These are phyloP conservation scores for Sebastes hubbsi DNA, from an alignment of 2,797 vertebrate species.

Conservation along the genomic window DNA sequence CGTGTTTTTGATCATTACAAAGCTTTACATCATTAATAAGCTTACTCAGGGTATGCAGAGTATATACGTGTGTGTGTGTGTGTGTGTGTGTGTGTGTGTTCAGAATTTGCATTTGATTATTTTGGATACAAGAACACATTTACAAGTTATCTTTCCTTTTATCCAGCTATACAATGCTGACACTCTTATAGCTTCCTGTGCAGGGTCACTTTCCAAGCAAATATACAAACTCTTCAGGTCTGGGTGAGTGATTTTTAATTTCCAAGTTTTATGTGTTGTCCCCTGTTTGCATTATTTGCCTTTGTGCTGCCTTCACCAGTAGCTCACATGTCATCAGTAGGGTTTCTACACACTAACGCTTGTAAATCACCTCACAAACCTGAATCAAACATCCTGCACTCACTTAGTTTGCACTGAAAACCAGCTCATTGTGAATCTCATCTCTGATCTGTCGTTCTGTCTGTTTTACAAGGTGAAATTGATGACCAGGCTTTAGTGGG, in stretches of 20 bases:
- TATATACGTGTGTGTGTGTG: background rate
- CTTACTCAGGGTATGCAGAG: background rate
- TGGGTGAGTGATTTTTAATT: background rate
- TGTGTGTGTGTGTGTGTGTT: background rate
- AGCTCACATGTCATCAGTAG: background rate
- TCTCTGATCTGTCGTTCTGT: constrained; percentile 32
- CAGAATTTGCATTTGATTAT: background rate
- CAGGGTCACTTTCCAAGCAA: too few relatives aligned
- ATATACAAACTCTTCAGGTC: too few relatives aligned
- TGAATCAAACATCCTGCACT: background rate
- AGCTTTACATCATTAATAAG: constrained; percentile 7
- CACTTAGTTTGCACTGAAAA: background rate
- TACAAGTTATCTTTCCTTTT: background rate
- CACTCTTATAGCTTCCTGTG: background rate
- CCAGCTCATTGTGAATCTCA: constrained; percentile 6
- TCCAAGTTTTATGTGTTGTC: background rate
- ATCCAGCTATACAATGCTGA: background rate
- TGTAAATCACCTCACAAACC: background rate
- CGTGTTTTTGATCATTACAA: background rate
- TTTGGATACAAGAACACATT: background rate
- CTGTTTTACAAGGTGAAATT: constrained; percentile 56
- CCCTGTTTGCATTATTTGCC: background rate
- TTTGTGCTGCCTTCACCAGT: background rate
- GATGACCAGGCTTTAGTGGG: constrained; percentile 59
- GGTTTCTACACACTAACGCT: background rate